Conservation (phyloP, 2,113 vertebrate species). For the Nibea albiflora region DNA sequence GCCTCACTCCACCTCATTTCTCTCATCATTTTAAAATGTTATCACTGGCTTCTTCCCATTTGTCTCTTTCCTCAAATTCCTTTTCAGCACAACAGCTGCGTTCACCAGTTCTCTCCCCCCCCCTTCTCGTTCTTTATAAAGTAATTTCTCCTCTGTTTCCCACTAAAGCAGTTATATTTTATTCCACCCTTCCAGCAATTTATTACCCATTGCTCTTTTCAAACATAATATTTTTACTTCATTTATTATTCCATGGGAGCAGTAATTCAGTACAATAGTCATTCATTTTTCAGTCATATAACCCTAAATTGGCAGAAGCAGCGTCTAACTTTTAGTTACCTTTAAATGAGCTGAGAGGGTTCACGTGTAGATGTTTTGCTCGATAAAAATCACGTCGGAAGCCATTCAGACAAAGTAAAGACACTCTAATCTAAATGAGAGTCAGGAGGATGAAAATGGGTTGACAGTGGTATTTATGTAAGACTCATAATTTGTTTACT, state of each 20-base stretch:
- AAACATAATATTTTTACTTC: conserved; percentile 60
- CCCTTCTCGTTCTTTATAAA: conserved; percentile 3
- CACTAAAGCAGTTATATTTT: conserved; percentile 31
- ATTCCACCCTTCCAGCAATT: conserved; percentile 43
- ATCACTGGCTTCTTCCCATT: conserved; percentile 47
- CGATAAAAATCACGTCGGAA: conserved; percentile 15
- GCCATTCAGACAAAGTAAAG: conserved; percentile 1
- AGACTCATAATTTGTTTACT: not conserved
- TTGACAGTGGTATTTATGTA: not conserved
- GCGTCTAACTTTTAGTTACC: conserved; percentile 31
- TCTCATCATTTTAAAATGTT: conserved; percentile 54
- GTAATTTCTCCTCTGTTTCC: conserved; percentile 35
- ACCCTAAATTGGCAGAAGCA: conserved; percentile 29
- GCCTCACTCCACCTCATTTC: conserved; percentile 44
- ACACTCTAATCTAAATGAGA: conserved; percentile 11
- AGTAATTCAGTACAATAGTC: conserved; percentile 28
- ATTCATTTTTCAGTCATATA: conserved; percentile 45
- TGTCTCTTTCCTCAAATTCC: conserved; percentile 32
- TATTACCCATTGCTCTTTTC: conserved; percentile 49
- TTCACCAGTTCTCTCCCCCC: not conserved
- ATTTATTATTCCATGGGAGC: conserved; percentile 39
- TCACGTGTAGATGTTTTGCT: conserved; percentile 17
- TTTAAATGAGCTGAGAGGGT: conserved; percentile 1
- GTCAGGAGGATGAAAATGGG: not conserved
- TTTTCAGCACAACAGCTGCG: conserved; percentile 8